Evolutionary conservation across 2,797 vertebrate genomes (phyloP), one percentile per base, ranked within the genome.

Genomic region (Delichon dasypus): DNA sequence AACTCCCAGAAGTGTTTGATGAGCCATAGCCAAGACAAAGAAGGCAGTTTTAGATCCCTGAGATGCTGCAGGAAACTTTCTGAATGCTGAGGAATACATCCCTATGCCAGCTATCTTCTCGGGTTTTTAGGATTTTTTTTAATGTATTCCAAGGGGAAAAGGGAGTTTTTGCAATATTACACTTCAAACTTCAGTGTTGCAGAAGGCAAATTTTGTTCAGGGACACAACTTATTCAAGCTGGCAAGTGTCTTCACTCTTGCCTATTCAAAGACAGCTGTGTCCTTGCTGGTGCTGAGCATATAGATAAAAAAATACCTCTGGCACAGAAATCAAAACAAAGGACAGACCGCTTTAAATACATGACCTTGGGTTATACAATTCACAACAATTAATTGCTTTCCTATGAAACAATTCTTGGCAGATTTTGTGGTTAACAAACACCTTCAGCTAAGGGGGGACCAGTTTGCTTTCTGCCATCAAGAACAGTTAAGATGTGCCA

Each of bases 211-310:
- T 62, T 55, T 61, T 29, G 9, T 50, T 87, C 26, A 71, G 32
- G 16, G 44, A 61, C 47, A 85, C 32, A 80, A 67, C 18, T 79
- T 8, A 29, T 0, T n/a, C 6, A 79, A 36, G 58, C 19, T 84
- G 50, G 29, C 57, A 77, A 57, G 7, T 4, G 10, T 30, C 42
- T 30, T 81, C 40, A 25, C 11, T 54, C 25, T 13, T 47, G 19
- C 50, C 51, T 44, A 6, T 26, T 30, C 57, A 29, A 68, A 64
- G 29, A 27, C 23, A 16, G 34, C 17, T 0, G 0, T 2, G 3
- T 51, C 62, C 66, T 58, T 36, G 21, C 42, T 55, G 65, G 10
- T 66, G 54, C 66, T 62, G 7, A 81, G 15, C 7, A 40, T 3
- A 51, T 4, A 32, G 1, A 53, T 36, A 7, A 26, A 29, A 78